Base-by-base conservation (phyloP, 1,140 invertebrate genomes). In the Drosophila lowei region DNA sequence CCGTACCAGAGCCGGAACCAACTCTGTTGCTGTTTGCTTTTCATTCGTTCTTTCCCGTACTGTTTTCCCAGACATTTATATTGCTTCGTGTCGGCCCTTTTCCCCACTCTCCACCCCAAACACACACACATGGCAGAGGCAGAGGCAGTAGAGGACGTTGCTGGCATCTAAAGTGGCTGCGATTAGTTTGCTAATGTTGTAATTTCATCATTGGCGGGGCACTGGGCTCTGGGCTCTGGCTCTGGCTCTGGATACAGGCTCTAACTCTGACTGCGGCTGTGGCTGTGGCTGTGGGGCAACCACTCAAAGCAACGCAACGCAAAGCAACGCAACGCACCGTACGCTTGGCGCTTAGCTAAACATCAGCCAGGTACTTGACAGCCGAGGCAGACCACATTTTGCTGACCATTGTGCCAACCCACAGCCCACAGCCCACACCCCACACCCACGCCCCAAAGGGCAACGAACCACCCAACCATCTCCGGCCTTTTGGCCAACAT, bases 151-250 rank as follows among this genome's bases (percentile, higher is more conserved):
- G 6, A 56, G 49, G 71, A 85, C 81, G 77, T 77, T 77, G 62
- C 52, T 64, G 60, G 83, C 83, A 88, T 88, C 83, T 88, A 88
- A 88, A 88, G 83, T 88, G 83, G 83, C 74, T 88, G 79, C 83
- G 83, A 88, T 88, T 88, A 88, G 83, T 88, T 88, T 88, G 83
- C 78, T 88, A 88, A 88, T 88, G 83, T 88, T 88, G 78, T 88
- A 88, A 88, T 88, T 88, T 88, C 83, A 88, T 88, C 83, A 88
- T 88, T 79, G 83, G 44, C 50, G 58, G 28, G 50, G 55, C 54
- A 46, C 7, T 34, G 30, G 30, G 43, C 9, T 3, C 30, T 11
- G 30, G 3, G 23, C 23, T 18, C 47, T 3, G 15, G 18, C 18
- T 1, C 18, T 18, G 5, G 38, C 30, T 18, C 21, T 21, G 34